Evolutionary conservation across 2,797 vertebrate species (phyloP).

Genomic region (Psittacula derbiana): DNA sequence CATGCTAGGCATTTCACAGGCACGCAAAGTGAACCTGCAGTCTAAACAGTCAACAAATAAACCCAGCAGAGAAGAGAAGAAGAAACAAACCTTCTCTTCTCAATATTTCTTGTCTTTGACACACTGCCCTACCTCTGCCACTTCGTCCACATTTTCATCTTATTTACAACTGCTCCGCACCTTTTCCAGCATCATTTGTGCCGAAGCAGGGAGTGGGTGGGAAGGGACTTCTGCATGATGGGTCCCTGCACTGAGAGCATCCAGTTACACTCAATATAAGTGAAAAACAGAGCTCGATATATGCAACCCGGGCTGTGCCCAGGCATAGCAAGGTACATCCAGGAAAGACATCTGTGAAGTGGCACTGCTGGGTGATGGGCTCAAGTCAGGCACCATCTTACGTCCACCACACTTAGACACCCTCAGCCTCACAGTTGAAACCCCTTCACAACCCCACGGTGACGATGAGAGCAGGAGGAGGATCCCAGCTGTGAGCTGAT

Average conservation of each 20-base stretch:
- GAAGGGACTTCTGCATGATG: background rate
- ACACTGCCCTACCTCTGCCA: background rate
- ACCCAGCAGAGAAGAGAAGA: background rate
- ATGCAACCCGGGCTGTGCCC: fast-evolving
- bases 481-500: fast-evolving
- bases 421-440: background rate
- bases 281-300: fast-evolving
- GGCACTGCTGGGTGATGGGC: background rate
- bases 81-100: background rate
- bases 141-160: fast-evolving
- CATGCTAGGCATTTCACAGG: background rate
- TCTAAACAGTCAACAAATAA: background rate
- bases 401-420: fast-evolving
- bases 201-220: background rate
- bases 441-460: background rate
- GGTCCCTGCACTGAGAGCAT: background rate
- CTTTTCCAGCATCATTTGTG: fast-evolving
- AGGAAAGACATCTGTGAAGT: too few species aligned
- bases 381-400: fast-evolving
- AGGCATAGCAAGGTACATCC: fast-evolving
- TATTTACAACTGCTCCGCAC: fast-evolving
- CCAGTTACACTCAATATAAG: fast-evolving
- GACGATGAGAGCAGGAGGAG: fast-evolving
- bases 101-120: background rate
- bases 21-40: background rate